Percentiles rank a stretch among this genome's conserved stretches.
These are phyloP conservation scores for Andrena haemorrhoa DNA, from an alignment of 2,888 invertebrate genomes.

Conservation along the genomic window DNA sequence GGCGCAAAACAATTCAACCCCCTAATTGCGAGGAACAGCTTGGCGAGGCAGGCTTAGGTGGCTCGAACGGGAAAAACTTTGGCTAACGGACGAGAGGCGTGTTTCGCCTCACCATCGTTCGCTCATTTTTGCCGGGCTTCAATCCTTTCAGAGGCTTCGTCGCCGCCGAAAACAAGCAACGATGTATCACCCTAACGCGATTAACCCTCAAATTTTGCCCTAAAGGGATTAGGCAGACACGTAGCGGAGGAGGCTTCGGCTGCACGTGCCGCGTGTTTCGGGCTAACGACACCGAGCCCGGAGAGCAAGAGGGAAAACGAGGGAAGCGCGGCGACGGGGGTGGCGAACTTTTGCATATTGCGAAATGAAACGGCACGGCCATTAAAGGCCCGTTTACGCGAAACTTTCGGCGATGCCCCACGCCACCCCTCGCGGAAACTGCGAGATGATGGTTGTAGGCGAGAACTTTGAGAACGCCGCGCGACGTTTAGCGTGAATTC, in stretches of 20 bases:
- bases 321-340: background rate
- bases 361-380: constrained; percentile 39
- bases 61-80: constrained; percentile 42
- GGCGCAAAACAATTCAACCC: constrained; percentile 17
- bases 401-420: constrained; percentile 24
- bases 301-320: background rate
- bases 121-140: constrained; percentile 71
- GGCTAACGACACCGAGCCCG: constrained; percentile 50
- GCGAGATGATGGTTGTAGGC: constrained; percentile 9
- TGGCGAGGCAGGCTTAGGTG: constrained; percentile 7
- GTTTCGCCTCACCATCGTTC: constrained; percentile 20
- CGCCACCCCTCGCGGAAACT: constrained; percentile 6
- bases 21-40: constrained; percentile 32
- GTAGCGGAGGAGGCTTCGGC: constrained; percentile 51
- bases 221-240: constrained; percentile 63
- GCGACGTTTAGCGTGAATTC: constrained; percentile 17
- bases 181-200: constrained; percentile 71
- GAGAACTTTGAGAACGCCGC: constrained; percentile 13
- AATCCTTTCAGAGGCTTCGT: constrained; percentile 73
- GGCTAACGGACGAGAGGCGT: constrained; percentile 14
- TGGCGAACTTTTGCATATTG: constrained; percentile 53
- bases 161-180: constrained; percentile 67
- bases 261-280: constrained; percentile 56
- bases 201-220: constrained; percentile 68
- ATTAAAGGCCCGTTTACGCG: constrained; percentile 39